Conservation (phyloP, 30 jellyfish, hydroid and myxozoan species). For the Mastigias papua region DNA sequence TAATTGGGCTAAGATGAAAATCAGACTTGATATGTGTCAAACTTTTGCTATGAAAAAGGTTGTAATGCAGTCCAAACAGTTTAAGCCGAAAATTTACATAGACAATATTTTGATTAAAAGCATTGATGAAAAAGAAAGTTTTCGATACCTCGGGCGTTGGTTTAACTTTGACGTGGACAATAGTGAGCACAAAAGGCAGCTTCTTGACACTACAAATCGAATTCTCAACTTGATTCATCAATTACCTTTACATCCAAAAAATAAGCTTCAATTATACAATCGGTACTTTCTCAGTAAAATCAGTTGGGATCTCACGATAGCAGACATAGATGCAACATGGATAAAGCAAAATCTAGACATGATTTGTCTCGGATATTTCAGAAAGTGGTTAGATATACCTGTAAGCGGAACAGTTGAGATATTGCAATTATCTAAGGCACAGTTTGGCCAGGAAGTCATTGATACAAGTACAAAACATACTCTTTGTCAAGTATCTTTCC, state of each 20-base stretch:
- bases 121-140: neutral
- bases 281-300: neutral
- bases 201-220: neutral
- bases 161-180: neutral
- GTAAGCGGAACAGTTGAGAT: slow-evolving; percentile 10
- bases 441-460: slow-evolving; percentile 2
- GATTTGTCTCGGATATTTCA: slow-evolving; percentile 11
- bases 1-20: slow-evolving; percentile 18
- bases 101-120: neutral
- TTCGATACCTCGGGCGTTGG: too few relatives aligned
- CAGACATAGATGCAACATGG: slow-evolving; percentile 13
- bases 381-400: slow-evolving; percentile 17
- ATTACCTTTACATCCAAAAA: slow-evolving; percentile 26
- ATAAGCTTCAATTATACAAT: too few relatives aligned
- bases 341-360: slow-evolving; percentile 32
- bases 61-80: slow-evolving; percentile 19
- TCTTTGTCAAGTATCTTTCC: slow-evolving; percentile 21
- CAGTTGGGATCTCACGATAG: neutral
- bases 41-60: neutral
- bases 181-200: slow-evolving; percentile 1
- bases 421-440: slow-evolving; percentile 3
- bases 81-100: neutral
- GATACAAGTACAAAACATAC: slow-evolving; percentile 17
- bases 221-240: neutral
- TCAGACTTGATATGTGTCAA: slow-evolving; percentile 5